Conservation (phyloP, 2,888 invertebrate genomes). For the Resseliella maxima region DNA sequence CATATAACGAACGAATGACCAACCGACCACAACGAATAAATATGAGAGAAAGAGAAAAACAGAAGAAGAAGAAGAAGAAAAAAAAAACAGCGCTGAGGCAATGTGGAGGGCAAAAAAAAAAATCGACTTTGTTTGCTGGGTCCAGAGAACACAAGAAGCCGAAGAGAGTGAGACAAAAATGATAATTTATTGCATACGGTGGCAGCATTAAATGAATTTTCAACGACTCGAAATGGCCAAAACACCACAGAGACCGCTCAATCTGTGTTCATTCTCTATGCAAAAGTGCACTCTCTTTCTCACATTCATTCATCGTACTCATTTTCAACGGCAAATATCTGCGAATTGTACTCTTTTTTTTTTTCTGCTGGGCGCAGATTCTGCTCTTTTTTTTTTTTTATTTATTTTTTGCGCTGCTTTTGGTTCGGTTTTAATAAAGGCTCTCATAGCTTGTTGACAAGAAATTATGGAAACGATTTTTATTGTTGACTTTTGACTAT, state of each 20-base stretch:
- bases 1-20: background rate
- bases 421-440: conserved; percentile 14
- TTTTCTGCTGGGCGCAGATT: background rate
- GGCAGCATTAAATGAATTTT: conserved; percentile 53
- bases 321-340: background rate
- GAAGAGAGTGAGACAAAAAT: conserved; percentile 48
- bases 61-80: background rate
- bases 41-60: background rate
- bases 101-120: background rate
- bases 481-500: conserved; percentile 53
- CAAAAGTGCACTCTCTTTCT: conserved; percentile 31
- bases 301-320: background rate
- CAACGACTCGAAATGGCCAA: conserved; percentile 16
- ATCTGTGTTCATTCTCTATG: background rate
- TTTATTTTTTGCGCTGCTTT: background rate
- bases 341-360: background rate
- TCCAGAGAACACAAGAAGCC: conserved; percentile 9
- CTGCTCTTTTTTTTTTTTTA: background rate
- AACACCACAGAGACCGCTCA: conserved; percentile 47
- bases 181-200: conserved; percentile 51
- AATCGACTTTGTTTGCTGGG: background rate
- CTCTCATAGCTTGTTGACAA: conserved; percentile 53
- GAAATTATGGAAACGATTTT: conserved; percentile 53
- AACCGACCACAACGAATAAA: conserved; percentile 31
- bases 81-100: background rate